Conservation (phyloP, 2,797 vertebrate genomes). For the Megalops cyprinoides region DNA sequence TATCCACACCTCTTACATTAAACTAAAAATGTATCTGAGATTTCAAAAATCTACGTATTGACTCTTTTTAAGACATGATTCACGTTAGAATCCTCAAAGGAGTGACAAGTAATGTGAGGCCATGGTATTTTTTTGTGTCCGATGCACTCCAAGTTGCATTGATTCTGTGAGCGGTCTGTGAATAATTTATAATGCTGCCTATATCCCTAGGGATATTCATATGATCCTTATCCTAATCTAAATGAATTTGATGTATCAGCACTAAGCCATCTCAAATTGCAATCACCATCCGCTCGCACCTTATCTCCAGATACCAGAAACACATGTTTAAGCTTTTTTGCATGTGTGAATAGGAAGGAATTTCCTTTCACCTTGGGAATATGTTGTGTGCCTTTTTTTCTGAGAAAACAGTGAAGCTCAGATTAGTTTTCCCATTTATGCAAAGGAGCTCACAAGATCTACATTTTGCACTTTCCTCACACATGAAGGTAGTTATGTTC, state of each 20-base stretch:
- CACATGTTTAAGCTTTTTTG: not conserved
- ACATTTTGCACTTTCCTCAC: not conserved
- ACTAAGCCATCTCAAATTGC: not conserved
- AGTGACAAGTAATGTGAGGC: not conserved
- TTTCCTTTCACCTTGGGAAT: conserved; percentile 22
- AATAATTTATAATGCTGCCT: conserved; percentile 23
- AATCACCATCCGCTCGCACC: not conserved
- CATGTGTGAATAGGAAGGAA: not conserved
- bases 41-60: not conserved
- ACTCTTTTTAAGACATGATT: not conserved
- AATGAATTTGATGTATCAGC: conserved; percentile 17
- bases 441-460: not conserved
- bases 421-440: not conserved
- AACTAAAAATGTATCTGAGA: not conserved
- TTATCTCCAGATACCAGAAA: not conserved
- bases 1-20: not conserved
- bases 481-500: not conserved
- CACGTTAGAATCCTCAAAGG: not conserved
- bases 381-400: not conserved
- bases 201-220: conserved; percentile 13
- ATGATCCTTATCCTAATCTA: conserved; percentile 27
- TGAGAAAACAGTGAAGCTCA: not conserved
- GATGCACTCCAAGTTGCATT: not conserved
- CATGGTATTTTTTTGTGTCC: not conserved
- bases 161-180: not conserved